Conservation (phyloP, 37 sponge, comb jelly and placozoan species). For the Geodia barretti region DNA sequence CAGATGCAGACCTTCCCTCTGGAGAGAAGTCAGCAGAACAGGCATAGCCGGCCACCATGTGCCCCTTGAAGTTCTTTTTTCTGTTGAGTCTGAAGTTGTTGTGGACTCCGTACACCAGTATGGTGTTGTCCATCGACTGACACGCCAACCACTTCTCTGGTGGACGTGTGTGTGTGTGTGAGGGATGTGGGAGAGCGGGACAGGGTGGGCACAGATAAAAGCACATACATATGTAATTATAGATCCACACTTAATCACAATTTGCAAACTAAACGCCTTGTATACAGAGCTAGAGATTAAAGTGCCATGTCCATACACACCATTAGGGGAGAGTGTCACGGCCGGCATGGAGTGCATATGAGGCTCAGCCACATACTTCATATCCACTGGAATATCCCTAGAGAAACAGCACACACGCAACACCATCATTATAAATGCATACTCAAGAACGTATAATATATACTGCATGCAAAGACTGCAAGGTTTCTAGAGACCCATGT, state of each 20-base stretch:
- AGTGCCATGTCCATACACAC: no score
- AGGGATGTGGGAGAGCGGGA: not conserved
- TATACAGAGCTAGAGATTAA: no score
- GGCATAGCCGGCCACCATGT: conserved; percentile 99
- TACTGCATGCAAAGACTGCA: not conserved
- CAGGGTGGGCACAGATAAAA: not conserved
- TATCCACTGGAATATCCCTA: conserved; percentile 97
- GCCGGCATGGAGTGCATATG: conserved; percentile 96
- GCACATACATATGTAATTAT: not conserved
- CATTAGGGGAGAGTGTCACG: conserved; percentile 77
- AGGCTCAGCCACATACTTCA: conserved; percentile 98
- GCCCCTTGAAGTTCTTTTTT: conserved; percentile 95
- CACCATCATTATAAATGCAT: no score
- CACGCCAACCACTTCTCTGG: conserved; percentile 97
- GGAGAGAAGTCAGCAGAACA: conserved; percentile 97
- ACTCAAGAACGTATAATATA: not conserved
- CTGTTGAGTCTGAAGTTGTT: conserved; percentile 91
- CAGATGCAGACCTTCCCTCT: conserved; percentile 74
- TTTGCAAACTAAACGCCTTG: no score
- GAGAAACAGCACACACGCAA: not conserved
- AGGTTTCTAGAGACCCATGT: not conserved
- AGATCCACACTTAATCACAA: no score
- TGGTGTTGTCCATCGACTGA: conserved; percentile 97
- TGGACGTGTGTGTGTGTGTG: not conserved
- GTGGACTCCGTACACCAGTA: conserved; percentile 84